phyloP scores from a whole-genome alignment of 2,888 invertebrate genomes.

The Leucania comma region DNA sequence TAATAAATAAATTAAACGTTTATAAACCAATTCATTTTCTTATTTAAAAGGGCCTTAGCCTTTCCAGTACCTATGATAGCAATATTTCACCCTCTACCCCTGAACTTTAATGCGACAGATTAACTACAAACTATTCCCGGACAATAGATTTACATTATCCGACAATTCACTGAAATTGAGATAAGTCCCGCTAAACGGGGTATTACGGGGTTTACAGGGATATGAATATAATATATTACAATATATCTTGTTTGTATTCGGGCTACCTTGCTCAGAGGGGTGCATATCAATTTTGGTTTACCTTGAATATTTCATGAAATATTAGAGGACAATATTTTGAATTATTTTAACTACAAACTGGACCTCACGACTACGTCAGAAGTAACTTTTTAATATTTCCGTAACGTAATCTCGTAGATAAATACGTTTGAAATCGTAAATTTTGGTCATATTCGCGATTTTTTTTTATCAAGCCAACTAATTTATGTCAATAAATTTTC shows the following conservation, averaged over 20 bases:
- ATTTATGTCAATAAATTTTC: too few species aligned
- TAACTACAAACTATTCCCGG: slow-evolving; percentile 40
- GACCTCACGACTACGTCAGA: too few species aligned
- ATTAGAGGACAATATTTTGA: slow-evolving; percentile 20
- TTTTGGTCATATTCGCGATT: too few species aligned
- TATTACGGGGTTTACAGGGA: slow-evolving; percentile 33
- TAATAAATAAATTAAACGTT: not conserved
- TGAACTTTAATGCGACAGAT: slow-evolving; percentile 46
- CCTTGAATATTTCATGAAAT: slow-evolving; percentile 15
- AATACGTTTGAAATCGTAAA: too few species aligned
- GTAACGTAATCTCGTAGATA: too few species aligned
- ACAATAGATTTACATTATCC: slow-evolving; percentile 57
- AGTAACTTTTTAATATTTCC: too few species aligned
- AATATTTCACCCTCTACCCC: slow-evolving; percentile 36
- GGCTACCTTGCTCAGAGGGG: slow-evolving; percentile 29
- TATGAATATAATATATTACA: slow-evolving; percentile 46
- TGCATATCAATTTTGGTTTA: slow-evolving; percentile 38
- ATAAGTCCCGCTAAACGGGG: slow-evolving; percentile 47
- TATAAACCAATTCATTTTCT: not conserved
- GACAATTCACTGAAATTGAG: slow-evolving; percentile 53
- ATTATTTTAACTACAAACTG: too few species aligned
- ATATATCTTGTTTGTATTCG: slow-evolving; percentile 47
- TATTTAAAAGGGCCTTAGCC: not conserved
- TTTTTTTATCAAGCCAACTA: too few species aligned
- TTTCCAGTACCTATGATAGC: not conserved